Evolutionary conservation across 2,797 vertebrate genomes (phyloP).

Genomic region (Leptatherina wallacei): DNA sequence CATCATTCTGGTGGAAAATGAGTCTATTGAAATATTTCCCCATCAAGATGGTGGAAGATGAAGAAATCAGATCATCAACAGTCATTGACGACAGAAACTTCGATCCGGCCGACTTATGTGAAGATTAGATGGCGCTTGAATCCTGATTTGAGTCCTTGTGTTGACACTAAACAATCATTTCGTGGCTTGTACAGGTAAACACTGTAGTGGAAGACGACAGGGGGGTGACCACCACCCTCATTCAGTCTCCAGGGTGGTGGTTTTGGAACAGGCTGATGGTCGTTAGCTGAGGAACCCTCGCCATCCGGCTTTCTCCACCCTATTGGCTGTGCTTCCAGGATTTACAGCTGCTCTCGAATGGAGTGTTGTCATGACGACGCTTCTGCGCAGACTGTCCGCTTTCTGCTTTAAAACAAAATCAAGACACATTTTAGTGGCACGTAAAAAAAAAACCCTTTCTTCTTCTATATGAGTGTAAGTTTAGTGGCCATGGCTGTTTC

Average conservation of each 20-base stretch:
- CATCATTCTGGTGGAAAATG: not conserved
- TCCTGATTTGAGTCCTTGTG: not conserved
- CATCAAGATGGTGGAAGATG: not conserved
- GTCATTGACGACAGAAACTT: not conserved
- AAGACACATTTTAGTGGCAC: accelerated
- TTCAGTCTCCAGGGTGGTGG: not conserved
- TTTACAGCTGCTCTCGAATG: conserved; percentile 80
- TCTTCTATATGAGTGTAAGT: not conserved
- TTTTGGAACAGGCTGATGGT: not conserved
- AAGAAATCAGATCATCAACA: not conserved
- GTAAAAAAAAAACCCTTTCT: not conserved
- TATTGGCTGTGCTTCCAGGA: conserved; percentile 85
- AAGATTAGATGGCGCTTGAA: not conserved
- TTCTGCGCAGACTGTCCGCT: conserved; percentile 82
- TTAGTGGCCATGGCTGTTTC: not conserved
- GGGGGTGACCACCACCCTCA: not conserved
- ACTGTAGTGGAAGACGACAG: conserved; percentile 51
- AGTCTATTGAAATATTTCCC: conserved; percentile 1
- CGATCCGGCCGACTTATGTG: not conserved
- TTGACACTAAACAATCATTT: not conserved
- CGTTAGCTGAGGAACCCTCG: not conserved
- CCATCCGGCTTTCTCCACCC: conserved; percentile 1
- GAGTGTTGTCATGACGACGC: conserved; percentile 84
- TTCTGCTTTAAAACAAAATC: conserved; percentile 69
- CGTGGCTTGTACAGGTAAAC: conserved; percentile 6